phyloP scores from a whole-genome alignment of 2,888 invertebrate species.

The Pecten maximus region DNA sequence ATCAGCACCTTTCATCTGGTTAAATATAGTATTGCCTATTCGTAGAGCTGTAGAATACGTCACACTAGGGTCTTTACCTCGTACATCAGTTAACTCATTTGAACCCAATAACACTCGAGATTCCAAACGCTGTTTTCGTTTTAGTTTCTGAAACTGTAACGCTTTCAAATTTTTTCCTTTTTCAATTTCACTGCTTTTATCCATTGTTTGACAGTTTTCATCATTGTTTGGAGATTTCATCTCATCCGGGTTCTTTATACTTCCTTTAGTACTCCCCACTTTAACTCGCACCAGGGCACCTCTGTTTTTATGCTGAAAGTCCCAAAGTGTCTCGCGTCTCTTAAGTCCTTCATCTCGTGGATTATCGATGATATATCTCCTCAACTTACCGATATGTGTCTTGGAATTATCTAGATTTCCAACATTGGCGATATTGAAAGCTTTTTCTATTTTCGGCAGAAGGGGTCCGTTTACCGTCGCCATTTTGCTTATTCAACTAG shows the following conservation, averaged over 20 bases:
- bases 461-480: slow-evolving; percentile 1
- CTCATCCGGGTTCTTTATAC: not conserved
- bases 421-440: not conserved
- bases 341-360: slow-evolving; percentile 51
- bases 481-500: not conserved
- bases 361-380: slow-evolving; percentile 50
- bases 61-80: slow-evolving; percentile 36
- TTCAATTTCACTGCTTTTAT: not conserved
- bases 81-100: not conserved
- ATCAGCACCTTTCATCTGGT: slow-evolving; percentile 44
- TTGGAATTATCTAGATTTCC: slow-evolving; percentile 36
- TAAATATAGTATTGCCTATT: slow-evolving; percentile 49
- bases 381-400: slow-evolving; percentile 38
- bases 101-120: not conserved
- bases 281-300: slow-evolving; percentile 42
- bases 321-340: slow-evolving; percentile 48
- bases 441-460: not conserved
- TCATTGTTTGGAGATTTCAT: not conserved
- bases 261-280: not conserved
- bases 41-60: slow-evolving; percentile 52
- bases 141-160: not conserved
- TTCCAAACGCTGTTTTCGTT: not conserved
- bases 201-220: not conserved
- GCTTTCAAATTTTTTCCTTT: not conserved
- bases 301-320: slow-evolving; percentile 50